Evolutionary conservation across 2,113 vertebrate species (phyloP), one percentile per base, ranked within the genome.

Genomic region (Copsychus sechellarum): DNA sequence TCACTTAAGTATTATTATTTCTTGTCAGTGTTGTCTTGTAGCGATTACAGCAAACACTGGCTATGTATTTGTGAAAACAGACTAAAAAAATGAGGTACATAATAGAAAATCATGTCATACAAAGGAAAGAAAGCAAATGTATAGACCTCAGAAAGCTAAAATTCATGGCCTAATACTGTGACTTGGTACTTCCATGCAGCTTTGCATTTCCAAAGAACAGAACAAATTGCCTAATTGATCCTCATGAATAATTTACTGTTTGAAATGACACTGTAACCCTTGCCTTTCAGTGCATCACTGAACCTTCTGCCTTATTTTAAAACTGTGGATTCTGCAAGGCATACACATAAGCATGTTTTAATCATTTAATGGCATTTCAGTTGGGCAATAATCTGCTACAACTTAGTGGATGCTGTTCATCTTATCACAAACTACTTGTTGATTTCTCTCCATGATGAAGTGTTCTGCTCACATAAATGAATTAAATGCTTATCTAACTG

Each of bases 161-260:
- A 94, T 64, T 74, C 51, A 25, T 45, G 21, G 29, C 62, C 81
- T 94, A 66, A 57, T 74, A 71, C 31, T 65, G 51, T 53, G 58
- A 66, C 64, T 86, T 31, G 64, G 29, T 78, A 69, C 53, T 91
- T 84, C 31, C 25, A 66, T 21, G 66, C n/a, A 65, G 89, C 56
- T 65, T 88, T 33, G 5, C 64, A 66, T 96, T 91, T 92, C 64
- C 70, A 72, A 92, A 90, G 92, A 90, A 81, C 45, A 64, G 79
- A 56, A 90, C 80, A 95, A 95, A 95, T 65, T 62, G 61, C 64
- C 88, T 96, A 96, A 96, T 85, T 91, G 94, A 92, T 91, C 66
- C 65, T 53, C 76, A 95, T 95, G 57, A 92, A 96, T 95, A 95
- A 97, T 96, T 92, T 87, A 96, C 78, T 34, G 47, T 29, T 67